These are phyloP conservation scores for Sciurus niger DNA, from an alignment of 2,113 vertebrate genomes.

Conservation along the genomic window DNA sequence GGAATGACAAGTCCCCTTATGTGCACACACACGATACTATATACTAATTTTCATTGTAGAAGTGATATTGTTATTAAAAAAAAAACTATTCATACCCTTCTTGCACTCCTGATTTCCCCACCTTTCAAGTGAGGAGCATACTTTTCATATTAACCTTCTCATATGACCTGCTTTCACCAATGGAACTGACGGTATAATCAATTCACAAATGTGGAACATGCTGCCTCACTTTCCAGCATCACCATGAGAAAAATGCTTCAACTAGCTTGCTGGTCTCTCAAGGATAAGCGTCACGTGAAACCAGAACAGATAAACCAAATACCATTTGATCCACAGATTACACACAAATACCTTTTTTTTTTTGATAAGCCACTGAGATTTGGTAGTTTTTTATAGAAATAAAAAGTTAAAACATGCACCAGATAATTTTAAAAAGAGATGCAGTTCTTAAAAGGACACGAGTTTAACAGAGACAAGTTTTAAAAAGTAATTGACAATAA, in stretches of 20 bases:
- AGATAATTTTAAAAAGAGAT: background rate
- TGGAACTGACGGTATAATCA: background rate
- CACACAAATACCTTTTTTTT: background rate
- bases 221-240: background rate
- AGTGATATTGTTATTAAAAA: background rate
- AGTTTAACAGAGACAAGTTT: background rate
- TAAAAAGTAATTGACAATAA: slow-evolving; percentile 30
- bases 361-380: background rate
- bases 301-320: background rate
- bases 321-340: background rate
- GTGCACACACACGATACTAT: background rate
- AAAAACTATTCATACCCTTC: background rate
- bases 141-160: background rate
- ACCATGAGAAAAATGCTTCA: background rate
- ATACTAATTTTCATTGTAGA: background rate
- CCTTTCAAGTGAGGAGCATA: background rate
- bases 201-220: background rate
- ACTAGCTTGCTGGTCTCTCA: background rate
- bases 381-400: background rate
- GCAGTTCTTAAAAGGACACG: background rate
- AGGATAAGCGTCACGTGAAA: background rate
- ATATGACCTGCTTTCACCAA: background rate
- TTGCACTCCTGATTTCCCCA: background rate
- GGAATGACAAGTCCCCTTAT: background rate
- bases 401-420: background rate